These are phyloP conservation scores for Drosophila melanogaster DNA, from an alignment of 1,140 invertebrate genomes.

Conservation along the genomic window Release_6_plus_ISO1_MT NC_004354.4:14538501-14539000, in stretches of 20 bases:
- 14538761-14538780: constrained; percentile 32
- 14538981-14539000: constrained; percentile 30
- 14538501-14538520: constrained; percentile 30
- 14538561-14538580: constrained; percentile 6
- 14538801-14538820: constrained; percentile 52
- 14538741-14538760: constrained; percentile 41
- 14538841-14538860: background rate
- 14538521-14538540: constrained; percentile 29
- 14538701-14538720: too few species aligned
- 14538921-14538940: constrained; percentile 59
- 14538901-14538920: constrained; percentile 64
- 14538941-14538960: constrained; percentile 47
- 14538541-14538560: constrained; percentile 18
- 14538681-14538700: too few species aligned
- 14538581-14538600: constrained; percentile 18
- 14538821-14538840: constrained; percentile 44
- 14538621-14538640: constrained; percentile 46
- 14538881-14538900: constrained; percentile 64
- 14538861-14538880: constrained; percentile 23
- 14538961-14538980: constrained; percentile 29
- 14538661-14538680: too few species aligned
- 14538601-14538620: constrained; percentile 33
- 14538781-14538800: constrained; percentile 52
- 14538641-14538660: background rate
- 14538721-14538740: background rate